Percentiles rank a stretch among this genome's conserved stretches.
These are phyloP conservation scores for Etheostoma cragini DNA, from an alignment of 2,113 vertebrate species.

Conservation along the genomic window DNA sequence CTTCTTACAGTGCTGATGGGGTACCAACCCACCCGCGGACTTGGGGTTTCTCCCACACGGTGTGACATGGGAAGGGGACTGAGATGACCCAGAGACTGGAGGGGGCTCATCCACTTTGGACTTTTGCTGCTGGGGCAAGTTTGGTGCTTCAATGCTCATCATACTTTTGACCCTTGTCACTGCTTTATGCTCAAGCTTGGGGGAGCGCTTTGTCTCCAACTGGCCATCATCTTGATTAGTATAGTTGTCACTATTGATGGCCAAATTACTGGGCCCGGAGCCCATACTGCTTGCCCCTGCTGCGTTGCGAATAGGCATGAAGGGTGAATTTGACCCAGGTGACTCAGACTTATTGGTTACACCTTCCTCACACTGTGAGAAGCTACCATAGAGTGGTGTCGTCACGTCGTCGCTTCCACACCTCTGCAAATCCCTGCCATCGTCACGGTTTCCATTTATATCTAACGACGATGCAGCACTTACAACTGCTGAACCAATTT, in stretches of 20 bases:
- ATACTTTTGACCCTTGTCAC: slow-evolving; percentile 85
- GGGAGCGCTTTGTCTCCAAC: slow-evolving; percentile 85
- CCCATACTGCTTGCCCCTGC: slow-evolving; percentile 30
- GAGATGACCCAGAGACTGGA: neutral
- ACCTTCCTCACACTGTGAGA: slow-evolving; percentile 74
- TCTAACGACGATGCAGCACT: slow-evolving; percentile 73
- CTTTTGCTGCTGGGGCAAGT: slow-evolving; percentile 65
- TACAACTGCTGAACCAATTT: slow-evolving; percentile 65
- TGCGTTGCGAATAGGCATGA: slow-evolving; percentile 75
- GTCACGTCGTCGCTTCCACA: slow-evolving; percentile 71
- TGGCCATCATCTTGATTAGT: slow-evolving; percentile 79
- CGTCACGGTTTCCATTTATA: slow-evolving; percentile 69
- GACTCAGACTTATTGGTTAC: accelerated
- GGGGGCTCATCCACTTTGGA: slow-evolving; percentile 76
- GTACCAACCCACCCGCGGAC: slow-evolving; percentile 53
- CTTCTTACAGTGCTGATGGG: slow-evolving; percentile 79
- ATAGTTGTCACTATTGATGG: slow-evolving; percentile 72
- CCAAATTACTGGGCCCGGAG: slow-evolving; percentile 57
- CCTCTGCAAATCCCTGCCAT: slow-evolving; percentile 67
- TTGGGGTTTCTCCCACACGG: slow-evolving; percentile 41
- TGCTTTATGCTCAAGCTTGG: slow-evolving; percentile 90
- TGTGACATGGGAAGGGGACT: slow-evolving; percentile 20
- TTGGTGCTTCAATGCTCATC: slow-evolving; percentile 83
- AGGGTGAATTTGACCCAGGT: slow-evolving; percentile 68
- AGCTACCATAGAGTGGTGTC: slow-evolving; percentile 72